phyloP scores from a whole-genome alignment of 2,888 invertebrate species.

The Archips crataeganus region DNA sequence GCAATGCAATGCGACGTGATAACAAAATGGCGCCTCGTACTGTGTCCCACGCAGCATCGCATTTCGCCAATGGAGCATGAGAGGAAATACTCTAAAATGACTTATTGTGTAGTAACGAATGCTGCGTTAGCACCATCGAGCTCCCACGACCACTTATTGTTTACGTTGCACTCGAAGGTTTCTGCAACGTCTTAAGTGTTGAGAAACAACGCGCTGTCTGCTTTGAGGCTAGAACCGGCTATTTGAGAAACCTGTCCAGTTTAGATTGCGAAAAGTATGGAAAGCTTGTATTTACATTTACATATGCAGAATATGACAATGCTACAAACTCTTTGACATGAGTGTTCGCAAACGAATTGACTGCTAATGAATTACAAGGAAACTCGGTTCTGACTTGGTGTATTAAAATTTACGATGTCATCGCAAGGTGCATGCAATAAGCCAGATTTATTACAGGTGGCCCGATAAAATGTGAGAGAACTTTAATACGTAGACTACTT shows the following conservation, averaged over 20 bases:
- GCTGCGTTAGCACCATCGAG: constrained; percentile 62
- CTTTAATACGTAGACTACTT: not conserved
- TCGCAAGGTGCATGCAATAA: not conserved
- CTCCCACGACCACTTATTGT: constrained; percentile 82
- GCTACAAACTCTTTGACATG: constrained; percentile 25
- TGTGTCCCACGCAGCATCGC: constrained; percentile 59
- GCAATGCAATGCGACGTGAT: constrained; percentile 46
- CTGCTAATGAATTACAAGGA: constrained; percentile 21
- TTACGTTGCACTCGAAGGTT: constrained; percentile 79
- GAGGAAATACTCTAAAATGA: constrained; percentile 71
- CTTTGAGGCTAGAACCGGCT: constrained; percentile 75
- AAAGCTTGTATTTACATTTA: constrained; percentile 68
- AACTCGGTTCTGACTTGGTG: not conserved
- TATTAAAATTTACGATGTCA: not conserved
- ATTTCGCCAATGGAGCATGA: constrained; percentile 72
- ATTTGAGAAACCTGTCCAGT: constrained; percentile 78
- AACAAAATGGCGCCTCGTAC: constrained; percentile 53
- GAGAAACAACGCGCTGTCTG: constrained; percentile 71
- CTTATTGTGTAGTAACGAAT: constrained; percentile 65
- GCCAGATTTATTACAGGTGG: not conserved
- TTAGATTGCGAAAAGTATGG: constrained; percentile 79
- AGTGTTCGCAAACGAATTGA: constrained; percentile 19
- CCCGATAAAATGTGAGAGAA: not conserved
- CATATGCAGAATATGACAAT: constrained; percentile 50
- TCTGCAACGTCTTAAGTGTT: constrained; percentile 78